phyloP scores from a whole-genome alignment of 2,113 vertebrate species.

The Chaetops frenatus region DNA sequence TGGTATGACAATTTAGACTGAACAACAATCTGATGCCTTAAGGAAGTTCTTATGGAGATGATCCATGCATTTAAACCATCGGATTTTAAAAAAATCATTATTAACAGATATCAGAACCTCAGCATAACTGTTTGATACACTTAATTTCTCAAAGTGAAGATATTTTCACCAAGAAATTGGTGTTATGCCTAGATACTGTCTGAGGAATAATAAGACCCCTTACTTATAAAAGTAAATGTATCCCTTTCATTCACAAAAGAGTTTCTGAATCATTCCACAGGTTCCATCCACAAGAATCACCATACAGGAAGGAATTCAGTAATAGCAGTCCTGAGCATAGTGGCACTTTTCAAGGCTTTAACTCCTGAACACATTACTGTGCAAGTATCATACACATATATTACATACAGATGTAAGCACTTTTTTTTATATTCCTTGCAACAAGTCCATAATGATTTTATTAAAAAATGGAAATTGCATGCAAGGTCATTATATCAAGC shows the following conservation, averaged over 20 bases:
- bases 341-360: neutral
- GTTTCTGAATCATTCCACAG: neutral
- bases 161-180: neutral
- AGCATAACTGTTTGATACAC: neutral
- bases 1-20: neutral
- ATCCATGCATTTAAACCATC: neutral
- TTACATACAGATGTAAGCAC: neutral
- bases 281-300: neutral
- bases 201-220: neutral
- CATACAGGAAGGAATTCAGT: neutral
- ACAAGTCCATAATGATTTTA: neutral
- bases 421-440: neutral
- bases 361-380: neutral
- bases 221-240: neutral
- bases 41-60: neutral
- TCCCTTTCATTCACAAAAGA: neutral
- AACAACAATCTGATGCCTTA: neutral
- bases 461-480: neutral
- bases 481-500: neutral
- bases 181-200: neutral
- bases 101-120: neutral
- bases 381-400: neutral
- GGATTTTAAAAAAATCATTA: neutral
- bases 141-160: neutral
- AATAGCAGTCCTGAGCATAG: neutral